A percentile compares a stretch with the other conserved stretches of the same genome.
These are phyloP conservation scores for Unio pictorum DNA, from an alignment of 2,888 invertebrate genomes.

Conservation along the genomic window DNA sequence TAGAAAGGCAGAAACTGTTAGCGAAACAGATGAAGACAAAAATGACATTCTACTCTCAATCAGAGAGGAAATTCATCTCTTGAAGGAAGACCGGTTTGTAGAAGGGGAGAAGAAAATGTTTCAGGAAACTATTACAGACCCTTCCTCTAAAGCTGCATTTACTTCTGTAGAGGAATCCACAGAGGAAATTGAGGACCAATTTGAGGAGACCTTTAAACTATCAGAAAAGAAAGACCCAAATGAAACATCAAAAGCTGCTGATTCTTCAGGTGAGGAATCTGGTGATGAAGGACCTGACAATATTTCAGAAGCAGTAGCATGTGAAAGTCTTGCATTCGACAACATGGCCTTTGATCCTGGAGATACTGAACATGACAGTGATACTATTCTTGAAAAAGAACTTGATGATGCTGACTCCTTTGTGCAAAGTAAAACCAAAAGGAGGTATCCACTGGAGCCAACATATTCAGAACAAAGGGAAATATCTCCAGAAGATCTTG, in stretches of 20 bases:
- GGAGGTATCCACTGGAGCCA: not conserved
- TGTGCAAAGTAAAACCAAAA: conserved; percentile 20
- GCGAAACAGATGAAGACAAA: no score
- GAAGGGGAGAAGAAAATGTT: no score
- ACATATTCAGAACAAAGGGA: conserved; percentile 24
- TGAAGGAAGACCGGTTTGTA: no score
- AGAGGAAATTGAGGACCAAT: no score
- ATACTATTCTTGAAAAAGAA: not conserved
- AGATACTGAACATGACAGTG: conserved; percentile 44
- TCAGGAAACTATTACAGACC: no score
- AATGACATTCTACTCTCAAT: no score
- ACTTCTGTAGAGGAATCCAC: no score
- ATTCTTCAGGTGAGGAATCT: conserved; percentile 3
- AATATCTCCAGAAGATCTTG: conserved; percentile 62
- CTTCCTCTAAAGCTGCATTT: no score
- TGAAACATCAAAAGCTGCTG: not conserved
- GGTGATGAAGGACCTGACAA: conserved; percentile 14
- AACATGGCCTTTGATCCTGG: conserved; percentile 71
- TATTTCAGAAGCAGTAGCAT: conserved; percentile 11
- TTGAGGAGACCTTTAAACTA: no score
- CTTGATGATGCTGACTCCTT: conserved; percentile 3
- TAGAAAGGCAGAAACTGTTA: not conserved
- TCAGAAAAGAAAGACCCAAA: conserved; percentile 6
- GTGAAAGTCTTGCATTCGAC: conserved; percentile 69
- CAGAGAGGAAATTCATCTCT: no score